Conservation (phyloP, 1,140 invertebrate species). For the Drosophila bocqueti region DNA sequence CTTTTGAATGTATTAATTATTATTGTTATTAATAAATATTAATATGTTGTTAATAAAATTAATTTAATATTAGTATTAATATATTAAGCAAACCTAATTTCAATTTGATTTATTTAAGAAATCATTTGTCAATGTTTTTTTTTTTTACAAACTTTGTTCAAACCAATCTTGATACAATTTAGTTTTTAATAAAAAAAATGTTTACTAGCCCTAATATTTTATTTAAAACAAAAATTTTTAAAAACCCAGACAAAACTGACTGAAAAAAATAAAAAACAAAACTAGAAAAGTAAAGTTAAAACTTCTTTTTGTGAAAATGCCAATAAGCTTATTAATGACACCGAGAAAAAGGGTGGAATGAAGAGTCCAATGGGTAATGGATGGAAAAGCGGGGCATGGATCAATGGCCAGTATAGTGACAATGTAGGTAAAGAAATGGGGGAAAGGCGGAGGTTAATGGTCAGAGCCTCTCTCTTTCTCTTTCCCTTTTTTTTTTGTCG, state of each 20-base stretch:
- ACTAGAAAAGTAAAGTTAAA: not conserved
- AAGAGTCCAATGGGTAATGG: conserved; percentile 9
- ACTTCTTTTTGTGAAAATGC: conserved; percentile 39
- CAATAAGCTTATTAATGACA: conserved; percentile 31
- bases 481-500: conserved; percentile 1
- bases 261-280: not conserved
- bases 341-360: not conserved
- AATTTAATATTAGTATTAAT: no score
- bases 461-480: not conserved
- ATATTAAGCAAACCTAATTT: no score
- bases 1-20: no score
- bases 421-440: conserved; percentile 26
- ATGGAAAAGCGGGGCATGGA: conserved; percentile 14
- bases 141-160: no score
- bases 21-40: no score
- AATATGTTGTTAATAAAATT: no score
- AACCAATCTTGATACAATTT: not conserved
- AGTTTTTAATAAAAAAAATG: no score
- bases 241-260: not conserved
- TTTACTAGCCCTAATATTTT: no score
- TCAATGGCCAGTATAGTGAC: conserved; percentile 43
- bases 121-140: no score
- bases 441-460: conserved; percentile 9
- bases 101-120: no score
- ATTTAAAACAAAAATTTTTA: no score